phyloP scores from a whole-genome alignment of 2,113 vertebrate species.

The Nannobrachium achirus region DNA sequence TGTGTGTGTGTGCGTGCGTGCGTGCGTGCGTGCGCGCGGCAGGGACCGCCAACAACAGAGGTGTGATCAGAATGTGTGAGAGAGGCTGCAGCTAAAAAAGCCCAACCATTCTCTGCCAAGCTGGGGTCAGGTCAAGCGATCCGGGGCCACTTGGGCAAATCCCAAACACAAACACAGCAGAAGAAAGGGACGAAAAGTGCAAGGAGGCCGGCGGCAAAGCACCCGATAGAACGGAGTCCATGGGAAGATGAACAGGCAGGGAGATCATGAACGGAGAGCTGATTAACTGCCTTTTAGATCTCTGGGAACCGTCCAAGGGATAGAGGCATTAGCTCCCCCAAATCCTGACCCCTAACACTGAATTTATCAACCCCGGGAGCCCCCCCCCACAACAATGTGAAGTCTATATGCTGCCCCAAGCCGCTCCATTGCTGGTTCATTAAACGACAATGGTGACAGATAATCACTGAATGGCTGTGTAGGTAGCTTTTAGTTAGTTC shows the following conservation, averaged over 20 bases:
- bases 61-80: constrained; percentile 73
- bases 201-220: constrained; percentile 57
- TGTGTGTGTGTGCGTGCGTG: not conserved
- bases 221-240: constrained; percentile 64
- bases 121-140: constrained; percentile 81
- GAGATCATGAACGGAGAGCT: constrained; percentile 74
- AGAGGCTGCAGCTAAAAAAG: constrained; percentile 65
- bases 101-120: constrained; percentile 68
- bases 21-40: constrained; percentile 54
- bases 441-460: constrained; percentile 78
- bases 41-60: constrained; percentile 15
- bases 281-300: constrained; percentile 76
- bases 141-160: constrained; percentile 81
- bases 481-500: constrained; percentile 56
- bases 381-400: constrained; percentile 64
- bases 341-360: constrained; percentile 69
- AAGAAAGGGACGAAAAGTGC: constrained; percentile 69
- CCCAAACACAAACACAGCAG: constrained; percentile 79
- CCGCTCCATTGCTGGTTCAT: constrained; percentile 76
- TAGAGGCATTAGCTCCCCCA: constrained; percentile 48
- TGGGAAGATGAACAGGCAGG: constrained; percentile 76
- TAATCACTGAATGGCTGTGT: constrained; percentile 60
- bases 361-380: constrained; percentile 56
- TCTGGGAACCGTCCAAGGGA: constrained; percentile 75
- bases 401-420: constrained; percentile 75